Evolutionary conservation across 2,113 vertebrate species (phyloP).

Genomic region (Strix uralensis): DNA sequence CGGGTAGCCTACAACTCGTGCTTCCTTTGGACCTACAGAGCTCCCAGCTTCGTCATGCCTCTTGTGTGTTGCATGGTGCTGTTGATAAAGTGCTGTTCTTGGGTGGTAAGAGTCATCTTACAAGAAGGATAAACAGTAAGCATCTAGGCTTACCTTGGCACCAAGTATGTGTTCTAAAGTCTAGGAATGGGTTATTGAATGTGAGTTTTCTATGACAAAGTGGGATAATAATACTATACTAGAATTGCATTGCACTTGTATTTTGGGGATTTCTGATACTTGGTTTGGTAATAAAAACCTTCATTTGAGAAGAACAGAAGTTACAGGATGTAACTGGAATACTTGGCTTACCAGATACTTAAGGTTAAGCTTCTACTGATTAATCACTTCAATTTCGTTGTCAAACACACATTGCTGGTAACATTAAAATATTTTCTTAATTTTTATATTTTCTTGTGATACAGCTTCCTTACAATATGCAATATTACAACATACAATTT

Average conservation of each 20-base stretch:
- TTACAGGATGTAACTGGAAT: not conserved
- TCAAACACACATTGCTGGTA: fast-evolving
- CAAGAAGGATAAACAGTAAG: not conserved
- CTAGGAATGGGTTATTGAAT: not conserved
- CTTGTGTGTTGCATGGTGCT: not conserved
- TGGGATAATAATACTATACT: not conserved
- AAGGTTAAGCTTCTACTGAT: not conserved
- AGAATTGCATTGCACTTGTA: not conserved
- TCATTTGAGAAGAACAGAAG: not conserved
- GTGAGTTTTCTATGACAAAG: not conserved
- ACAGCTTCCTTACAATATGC: not conserved
- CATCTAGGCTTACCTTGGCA: not conserved
- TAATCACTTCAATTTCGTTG: not conserved
- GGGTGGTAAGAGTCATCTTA: not conserved
- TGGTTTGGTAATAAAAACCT: not conserved
- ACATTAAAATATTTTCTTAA: not conserved
- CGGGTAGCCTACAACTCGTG: not conserved
- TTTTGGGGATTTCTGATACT: not conserved
- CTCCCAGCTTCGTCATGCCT: not conserved
- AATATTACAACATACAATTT: too few relatives aligned
- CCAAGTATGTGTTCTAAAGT: not conserved
- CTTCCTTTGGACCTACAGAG: not conserved
- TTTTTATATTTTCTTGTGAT: not conserved
- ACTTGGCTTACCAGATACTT: not conserved
- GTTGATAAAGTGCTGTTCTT: not conserved